Percentiles rank a stretch among this genome's conserved stretches.
Conservation (phyloP, 1,140 invertebrate species). For the Nomia melanderi region DNA sequence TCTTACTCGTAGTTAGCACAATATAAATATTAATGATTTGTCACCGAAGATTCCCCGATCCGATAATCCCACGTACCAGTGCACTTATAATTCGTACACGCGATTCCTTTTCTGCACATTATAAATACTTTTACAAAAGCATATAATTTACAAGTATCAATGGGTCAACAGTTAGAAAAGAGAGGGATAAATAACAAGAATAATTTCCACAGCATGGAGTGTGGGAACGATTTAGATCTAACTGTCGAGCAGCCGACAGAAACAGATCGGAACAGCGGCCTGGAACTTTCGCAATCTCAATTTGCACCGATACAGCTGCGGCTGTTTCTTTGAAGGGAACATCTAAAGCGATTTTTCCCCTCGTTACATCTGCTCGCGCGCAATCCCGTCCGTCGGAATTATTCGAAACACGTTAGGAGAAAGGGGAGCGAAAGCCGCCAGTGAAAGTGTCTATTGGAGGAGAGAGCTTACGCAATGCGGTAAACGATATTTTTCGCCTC, state of each 20-base stretch:
- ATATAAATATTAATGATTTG: too few species aligned
- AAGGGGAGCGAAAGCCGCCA: constrained; percentile 38
- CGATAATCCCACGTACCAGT: too few species aligned
- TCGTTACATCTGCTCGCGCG: not conserved
- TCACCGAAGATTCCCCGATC: too few species aligned
- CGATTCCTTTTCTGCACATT: too few species aligned
- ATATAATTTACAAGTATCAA: too few species aligned
- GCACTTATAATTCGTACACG: too few species aligned
- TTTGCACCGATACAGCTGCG: not conserved
- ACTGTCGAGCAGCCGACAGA: not conserved
- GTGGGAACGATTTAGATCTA: not conserved
- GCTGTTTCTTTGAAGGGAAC: not conserved
- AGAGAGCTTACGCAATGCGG: constrained; percentile 23
- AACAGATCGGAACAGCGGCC: not conserved
- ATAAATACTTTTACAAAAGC: too few species aligned
- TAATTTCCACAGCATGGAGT: not conserved
- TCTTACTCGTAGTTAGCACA: too few species aligned
- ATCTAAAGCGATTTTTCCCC: not conserved
- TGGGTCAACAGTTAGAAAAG: not conserved
- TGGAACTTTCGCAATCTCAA: constrained; percentile 4
- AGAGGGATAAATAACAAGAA: not conserved
- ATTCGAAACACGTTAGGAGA: constrained; percentile 37
- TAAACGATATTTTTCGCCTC: constrained; percentile 33
- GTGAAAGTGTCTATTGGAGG: constrained; percentile 39
- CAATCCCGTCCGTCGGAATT: constrained; percentile 7